Evolutionary conservation across 1,140 invertebrate species (phyloP).

Genomic region (Drosophila watanabei): DNA sequence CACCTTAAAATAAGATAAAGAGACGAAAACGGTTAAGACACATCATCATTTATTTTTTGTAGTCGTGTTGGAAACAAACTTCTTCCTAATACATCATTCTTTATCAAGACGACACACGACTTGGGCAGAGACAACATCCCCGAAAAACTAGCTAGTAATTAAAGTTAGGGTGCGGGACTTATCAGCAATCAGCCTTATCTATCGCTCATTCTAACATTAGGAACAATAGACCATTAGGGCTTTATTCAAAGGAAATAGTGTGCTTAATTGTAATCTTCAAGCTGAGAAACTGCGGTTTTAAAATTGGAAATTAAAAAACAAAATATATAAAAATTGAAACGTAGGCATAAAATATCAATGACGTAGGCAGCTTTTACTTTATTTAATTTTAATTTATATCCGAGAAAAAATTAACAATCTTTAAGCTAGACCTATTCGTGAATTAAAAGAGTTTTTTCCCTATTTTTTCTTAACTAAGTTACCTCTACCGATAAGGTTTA

Average conservation of each 20-base stretch:
- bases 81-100: conserved; percentile 27
- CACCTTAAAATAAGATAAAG: conserved; percentile 88
- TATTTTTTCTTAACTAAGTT: not conserved
- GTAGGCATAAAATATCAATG: not conserved
- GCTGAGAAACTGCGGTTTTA: not conserved
- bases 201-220: conserved; percentile 6
- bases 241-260: not conserved
- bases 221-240: conserved; percentile 20
- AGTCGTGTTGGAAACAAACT: not conserved
- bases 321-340: not conserved
- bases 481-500: conserved; percentile 14
- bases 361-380: not conserved
- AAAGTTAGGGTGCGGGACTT: conserved; percentile 30
- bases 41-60: not conserved
- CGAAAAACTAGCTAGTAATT: conserved; percentile 26
- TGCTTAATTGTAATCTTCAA: not conserved
- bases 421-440: not conserved
- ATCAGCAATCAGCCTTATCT: conserved; percentile 31
- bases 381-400: too few species aligned
- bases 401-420: not conserved
- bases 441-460: not conserved
- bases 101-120: too few species aligned
- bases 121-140: conserved; percentile 31
- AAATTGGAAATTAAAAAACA: too few species aligned
- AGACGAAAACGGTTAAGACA: conserved; percentile 36